phyloP scores from a whole-genome alignment of 2,888 invertebrate genomes.

The Agrypnus murinus region DNA sequence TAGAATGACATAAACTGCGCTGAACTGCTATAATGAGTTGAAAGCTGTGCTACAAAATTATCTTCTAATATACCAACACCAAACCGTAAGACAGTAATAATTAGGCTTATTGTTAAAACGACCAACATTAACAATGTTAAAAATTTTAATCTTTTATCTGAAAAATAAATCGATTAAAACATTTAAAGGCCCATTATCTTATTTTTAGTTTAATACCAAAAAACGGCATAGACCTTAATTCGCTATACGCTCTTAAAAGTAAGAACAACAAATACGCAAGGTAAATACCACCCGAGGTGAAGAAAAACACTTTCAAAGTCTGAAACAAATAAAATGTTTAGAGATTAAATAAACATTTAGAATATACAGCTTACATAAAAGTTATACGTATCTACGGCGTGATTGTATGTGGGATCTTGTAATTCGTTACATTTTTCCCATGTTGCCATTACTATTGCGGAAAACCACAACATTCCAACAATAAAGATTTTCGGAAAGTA shows the following conservation, averaged over 20 bases:
- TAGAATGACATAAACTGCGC: constrained; percentile 97
- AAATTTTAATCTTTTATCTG: constrained; percentile 94
- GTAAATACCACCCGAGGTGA: constrained; percentile 88
- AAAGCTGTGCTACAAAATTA: constrained; percentile 92
- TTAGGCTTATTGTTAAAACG: constrained; percentile 82
- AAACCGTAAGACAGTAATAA: constrained; percentile 87
- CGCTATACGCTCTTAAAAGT: constrained; percentile 92
- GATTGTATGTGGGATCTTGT: constrained; percentile 94
- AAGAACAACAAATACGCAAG: constrained; percentile 88
- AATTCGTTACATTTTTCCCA: constrained; percentile 94
- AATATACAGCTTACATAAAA: constrained; percentile 78
- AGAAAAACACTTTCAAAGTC: constrained; percentile 94
- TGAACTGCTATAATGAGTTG: constrained; percentile 91
- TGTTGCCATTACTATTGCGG: constrained; percentile 88
- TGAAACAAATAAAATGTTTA: constrained; percentile 67
- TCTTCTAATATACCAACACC: constrained; percentile 94
- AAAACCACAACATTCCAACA: constrained; percentile 90
- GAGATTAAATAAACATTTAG: background rate
- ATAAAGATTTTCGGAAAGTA: constrained; percentile 93
- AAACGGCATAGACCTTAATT: constrained; percentile 96
- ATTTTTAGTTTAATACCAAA: constrained; percentile 83
- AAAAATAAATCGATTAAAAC: no score
- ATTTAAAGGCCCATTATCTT: no score
- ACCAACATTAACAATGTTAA: constrained; percentile 89
- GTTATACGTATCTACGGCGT: constrained; percentile 87